These are phyloP conservation scores for Aricia agestis DNA, from an alignment of 1,140 invertebrate genomes.

Conservation along the genomic window DNA sequence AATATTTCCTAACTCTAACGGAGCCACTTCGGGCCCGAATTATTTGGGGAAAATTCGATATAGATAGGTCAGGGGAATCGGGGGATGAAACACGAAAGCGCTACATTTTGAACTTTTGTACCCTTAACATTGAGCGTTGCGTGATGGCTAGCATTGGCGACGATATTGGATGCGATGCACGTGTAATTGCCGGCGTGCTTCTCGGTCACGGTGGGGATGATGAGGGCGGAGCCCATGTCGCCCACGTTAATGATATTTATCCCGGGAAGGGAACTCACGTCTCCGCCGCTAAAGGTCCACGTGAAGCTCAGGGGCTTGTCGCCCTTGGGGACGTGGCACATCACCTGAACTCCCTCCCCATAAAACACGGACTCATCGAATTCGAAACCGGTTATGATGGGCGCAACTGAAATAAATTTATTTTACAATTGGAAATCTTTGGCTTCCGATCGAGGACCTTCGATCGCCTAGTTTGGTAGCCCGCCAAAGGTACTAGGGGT, in stretches of 20 bases:
- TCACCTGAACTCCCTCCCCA: conserved; percentile 83
- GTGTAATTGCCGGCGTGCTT: conserved; percentile 87
- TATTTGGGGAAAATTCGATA: neutral
- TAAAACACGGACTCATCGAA: conserved; percentile 73
- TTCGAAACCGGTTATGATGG: conserved; percentile 67
- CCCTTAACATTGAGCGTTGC: conserved; percentile 78
- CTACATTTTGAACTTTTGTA: conserved; percentile 50
- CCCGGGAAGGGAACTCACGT: conserved; percentile 69
- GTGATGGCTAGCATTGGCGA: conserved; percentile 82
- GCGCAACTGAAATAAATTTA: conserved; percentile 66
- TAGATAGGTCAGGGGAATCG: neutral
- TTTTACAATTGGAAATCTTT: conserved; percentile 16
- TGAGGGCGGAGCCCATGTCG: conserved; percentile 74
- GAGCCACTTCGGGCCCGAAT: neutral
- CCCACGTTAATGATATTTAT: conserved; percentile 78
- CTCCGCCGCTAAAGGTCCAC: conserved; percentile 79
- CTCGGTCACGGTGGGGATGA: conserved; percentile 78
- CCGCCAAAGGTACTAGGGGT: conserved; percentile 69
- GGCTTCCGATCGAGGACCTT: conserved; percentile 8
- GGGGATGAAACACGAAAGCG: conserved; percentile 52
- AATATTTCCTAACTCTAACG: neutral
- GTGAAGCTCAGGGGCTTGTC: conserved; percentile 81
- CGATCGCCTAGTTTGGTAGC: conserved; percentile 41
- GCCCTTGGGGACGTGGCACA: conserved; percentile 83
- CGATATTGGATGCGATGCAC: conserved; percentile 85